Conservation (phyloP, 1,140 invertebrate species). For the Aphelinus atriplicis region DNA sequence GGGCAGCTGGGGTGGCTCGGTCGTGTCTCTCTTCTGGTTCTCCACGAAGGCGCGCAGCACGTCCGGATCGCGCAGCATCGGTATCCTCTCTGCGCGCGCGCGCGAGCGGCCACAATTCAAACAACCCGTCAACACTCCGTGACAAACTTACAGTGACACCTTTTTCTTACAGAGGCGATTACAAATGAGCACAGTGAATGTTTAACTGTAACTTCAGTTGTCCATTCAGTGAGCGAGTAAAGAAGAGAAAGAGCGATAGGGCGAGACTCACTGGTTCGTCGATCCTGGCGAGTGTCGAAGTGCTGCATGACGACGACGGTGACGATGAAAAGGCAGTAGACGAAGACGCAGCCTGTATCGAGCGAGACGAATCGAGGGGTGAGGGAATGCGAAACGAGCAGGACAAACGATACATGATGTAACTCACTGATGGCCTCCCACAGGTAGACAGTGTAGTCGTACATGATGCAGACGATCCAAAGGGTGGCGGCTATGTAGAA, state of each 20-base stretch:
- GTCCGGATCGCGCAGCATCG: constrained; percentile 50
- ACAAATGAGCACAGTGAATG: too few species aligned
- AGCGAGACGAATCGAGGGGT: background rate
- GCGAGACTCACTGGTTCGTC: constrained; percentile 50
- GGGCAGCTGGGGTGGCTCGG: constrained; percentile 45
- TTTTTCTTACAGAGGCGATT: too few species aligned
- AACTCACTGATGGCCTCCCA: constrained; percentile 60
- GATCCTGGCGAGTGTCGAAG: constrained; percentile 49
- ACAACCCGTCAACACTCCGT: too few species aligned
- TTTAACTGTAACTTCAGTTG: too few species aligned
- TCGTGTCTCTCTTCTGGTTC: constrained; percentile 45
- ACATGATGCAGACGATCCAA: constrained; percentile 56
- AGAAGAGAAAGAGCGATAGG: background rate
- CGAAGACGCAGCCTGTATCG: constrained; percentile 65
- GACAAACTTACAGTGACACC: too few species aligned
- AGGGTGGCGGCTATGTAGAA: constrained; percentile 71
- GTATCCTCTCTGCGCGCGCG: constrained; percentile 53
- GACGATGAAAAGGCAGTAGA: constrained; percentile 72
- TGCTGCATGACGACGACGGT: constrained; percentile 68
- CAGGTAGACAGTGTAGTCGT: constrained; percentile 54
- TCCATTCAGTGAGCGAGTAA: background rate
- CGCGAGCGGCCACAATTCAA: too few species aligned
- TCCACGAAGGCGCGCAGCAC: constrained; percentile 54
- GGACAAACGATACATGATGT: too few species aligned
- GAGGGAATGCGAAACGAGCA: too few species aligned